phyloP scores from a whole-genome alignment of 2,113 vertebrate species.

The Leucopternis melanops region DNA sequence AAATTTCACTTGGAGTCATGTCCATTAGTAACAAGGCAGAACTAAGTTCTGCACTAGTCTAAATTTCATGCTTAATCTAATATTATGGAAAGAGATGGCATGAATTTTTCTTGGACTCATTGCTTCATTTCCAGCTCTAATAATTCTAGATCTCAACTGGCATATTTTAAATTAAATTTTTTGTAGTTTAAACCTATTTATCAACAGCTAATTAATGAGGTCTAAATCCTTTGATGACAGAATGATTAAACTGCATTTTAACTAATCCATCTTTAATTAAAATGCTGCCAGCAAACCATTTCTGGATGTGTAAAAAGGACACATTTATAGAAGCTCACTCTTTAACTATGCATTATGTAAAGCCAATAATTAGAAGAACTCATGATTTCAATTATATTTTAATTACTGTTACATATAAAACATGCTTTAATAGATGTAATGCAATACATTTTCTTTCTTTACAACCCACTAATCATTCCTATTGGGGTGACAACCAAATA shows the following conservation, averaged over 20 bases:
- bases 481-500: slow-evolving; percentile 58
- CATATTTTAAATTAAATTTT: slow-evolving; percentile 57
- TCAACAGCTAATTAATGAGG: slow-evolving; percentile 75
- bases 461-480: slow-evolving; percentile 53
- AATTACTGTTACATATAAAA: slow-evolving; percentile 72
- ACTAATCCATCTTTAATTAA: slow-evolving; percentile 83
- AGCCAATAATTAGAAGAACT: slow-evolving; percentile 73
- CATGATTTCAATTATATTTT: slow-evolving; percentile 76
- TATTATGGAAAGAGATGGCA: not conserved
- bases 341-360: slow-evolving; percentile 74
- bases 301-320: slow-evolving; percentile 66
- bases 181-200: slow-evolving; percentile 68
- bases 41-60: not conserved
- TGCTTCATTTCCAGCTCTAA: not conserved
- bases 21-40: not conserved
- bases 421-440: slow-evolving; percentile 64
- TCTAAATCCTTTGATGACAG: slow-evolving; percentile 70
- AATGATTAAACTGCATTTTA: slow-evolving; percentile 75
- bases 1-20: not conserved
- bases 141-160: slow-evolving; percentile 36
- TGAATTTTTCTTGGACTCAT: not conserved
- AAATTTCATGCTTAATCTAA: not conserved
- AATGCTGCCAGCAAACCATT: slow-evolving; percentile 68
- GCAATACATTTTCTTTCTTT: slow-evolving; percentile 63
- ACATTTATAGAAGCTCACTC: slow-evolving; percentile 69